Percentiles rank a stretch among this genome's conserved stretches.
phyloP scores from a whole-genome alignment of 2,797 vertebrate genomes.

The Hippocampus kuda region DNA sequence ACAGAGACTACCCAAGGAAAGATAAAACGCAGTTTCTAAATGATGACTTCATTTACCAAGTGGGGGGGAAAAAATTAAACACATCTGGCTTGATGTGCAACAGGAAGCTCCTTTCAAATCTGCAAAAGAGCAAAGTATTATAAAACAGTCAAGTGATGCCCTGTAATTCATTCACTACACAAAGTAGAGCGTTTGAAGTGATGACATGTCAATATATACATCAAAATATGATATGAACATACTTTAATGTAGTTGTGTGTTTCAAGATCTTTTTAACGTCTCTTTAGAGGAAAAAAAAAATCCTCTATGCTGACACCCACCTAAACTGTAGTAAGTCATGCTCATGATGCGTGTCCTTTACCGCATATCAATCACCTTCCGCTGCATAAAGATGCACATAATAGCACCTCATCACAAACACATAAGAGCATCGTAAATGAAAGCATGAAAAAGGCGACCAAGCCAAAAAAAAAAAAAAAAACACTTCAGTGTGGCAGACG shows the following conservation, averaged over 20 bases:
- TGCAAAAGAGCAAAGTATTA: too few species aligned
- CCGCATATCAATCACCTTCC: conserved; percentile 28
- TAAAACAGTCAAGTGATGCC: too few species aligned
- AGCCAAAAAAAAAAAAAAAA: conserved; percentile 44
- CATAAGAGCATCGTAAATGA: conserved; percentile 42
- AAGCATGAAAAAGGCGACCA: conserved; percentile 43
- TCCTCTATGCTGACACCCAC: background rate
- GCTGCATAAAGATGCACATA: conserved; percentile 31
- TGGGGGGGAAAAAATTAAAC: too few species aligned
- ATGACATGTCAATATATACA: too few species aligned
- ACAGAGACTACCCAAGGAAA: too few species aligned
- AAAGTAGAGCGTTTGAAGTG: too few species aligned
- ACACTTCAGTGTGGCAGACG: conserved; percentile 69
- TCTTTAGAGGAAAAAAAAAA: background rate
- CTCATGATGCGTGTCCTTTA: background rate
- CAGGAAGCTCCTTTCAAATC: too few species aligned
- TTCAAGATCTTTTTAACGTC: background rate
- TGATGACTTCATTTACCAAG: too few species aligned
- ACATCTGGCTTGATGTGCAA: too few species aligned
- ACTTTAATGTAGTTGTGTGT: background rate
- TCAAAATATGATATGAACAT: background rate
- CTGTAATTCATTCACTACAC: too few species aligned
- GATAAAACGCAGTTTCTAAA: too few species aligned
- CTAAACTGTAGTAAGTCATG: background rate
- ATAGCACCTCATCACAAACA: conserved; percentile 33